Base-by-base conservation (phyloP, 2,113 vertebrate genomes). In the Muscicapa adusta region DNA sequence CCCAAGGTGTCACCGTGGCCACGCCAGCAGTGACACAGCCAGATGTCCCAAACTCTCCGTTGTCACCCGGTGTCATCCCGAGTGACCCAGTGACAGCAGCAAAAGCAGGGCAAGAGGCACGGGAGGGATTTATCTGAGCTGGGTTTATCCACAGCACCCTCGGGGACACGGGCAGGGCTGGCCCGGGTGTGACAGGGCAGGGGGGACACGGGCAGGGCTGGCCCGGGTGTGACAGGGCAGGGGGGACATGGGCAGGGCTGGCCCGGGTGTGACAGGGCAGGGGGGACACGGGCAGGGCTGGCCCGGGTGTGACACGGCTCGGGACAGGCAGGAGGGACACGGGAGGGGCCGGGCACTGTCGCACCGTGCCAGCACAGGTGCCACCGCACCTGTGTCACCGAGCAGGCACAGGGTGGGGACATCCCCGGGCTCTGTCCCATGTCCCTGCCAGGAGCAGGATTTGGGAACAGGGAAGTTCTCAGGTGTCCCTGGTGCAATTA, bases 91-190 rank as follows among this genome's bases (percentile, higher is more conserved):
- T 40, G 38, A 40, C 38, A 40, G 38, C 38, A 40, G 10, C 38
- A 40, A 40, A 40, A 40, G 38, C 38, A 40, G 38, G 38, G 38
- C 38, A 40, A 4, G 71, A 18, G 56, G 26, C 24, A 6, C 15
- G 4, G 7, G 51, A 0, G 3, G 5, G 10, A 12, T 33, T 65
- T 5, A 15, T 3, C 17, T 15, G 1, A 1, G 57, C 0, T 2
- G 5, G 17, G 9, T 24, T 40, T 8, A 2, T 3, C 25, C 26
- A 0, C 0, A 7, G 18, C 2, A 28, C 36, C 34, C 63, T 6
- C 14, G 7, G 5, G 4, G 19, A 8, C 3, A 2, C 42, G 33
- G 47, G 8, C 79, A 3, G 16, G 17, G 77, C 73, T 81, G 60
- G 18, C 42, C 54, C 5, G 1, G 10, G 8, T 1, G 3, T 0